Evolutionary conservation across 2,113 vertebrate species (phyloP), one percentile per base, ranked within the genome.

Genomic region (Corythoichthys haematopterus): DNA sequence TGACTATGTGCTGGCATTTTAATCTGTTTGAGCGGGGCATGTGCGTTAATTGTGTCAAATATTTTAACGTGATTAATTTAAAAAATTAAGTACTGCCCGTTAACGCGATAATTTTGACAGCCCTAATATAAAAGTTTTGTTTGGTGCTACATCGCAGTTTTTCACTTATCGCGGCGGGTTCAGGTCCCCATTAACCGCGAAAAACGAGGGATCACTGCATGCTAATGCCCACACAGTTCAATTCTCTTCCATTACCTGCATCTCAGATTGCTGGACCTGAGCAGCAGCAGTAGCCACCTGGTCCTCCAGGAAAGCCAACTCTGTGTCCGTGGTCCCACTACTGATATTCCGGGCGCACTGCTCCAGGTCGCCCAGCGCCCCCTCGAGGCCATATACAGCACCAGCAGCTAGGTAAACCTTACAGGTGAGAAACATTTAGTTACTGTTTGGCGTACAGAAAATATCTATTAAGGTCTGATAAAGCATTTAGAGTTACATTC

Each of bases 401-500:
- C 96, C 91, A 4, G 96, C 97, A 20, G 96, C 91, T 85, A 98
- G 86, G 82, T 98, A 98, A 47, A 98, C 96, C 97, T 98, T 86
- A 28, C 47, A 43, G 70, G 15, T 67, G 61, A 65, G 14, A 13
- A 4, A 12, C 16, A 0, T n/a, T 71, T 10, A 64, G 15, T 40
- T 36, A 13, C 14, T 11, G 36, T 28, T 3, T 20, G 20, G 20
- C 20, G 14, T 9, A 28, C 33, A 0, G n/a, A 6, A 50, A 47
- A 4, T 3, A 28, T 13, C 2, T 16, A 12, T 35, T 37, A 6
- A 40, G 16, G 2, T n/a, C 5, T 2, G 11, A 20, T 40, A 2
- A 64, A 53, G 33, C 15, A 16, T 10, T 11, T 5, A 14, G 6
- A 48, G 94, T 94, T 93, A 98, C 97, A 0, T 96, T 98, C 90